Evolutionary conservation across 1,140 invertebrate genomes (phyloP).

Genomic region (Brachionus plicatilis): DNA sequence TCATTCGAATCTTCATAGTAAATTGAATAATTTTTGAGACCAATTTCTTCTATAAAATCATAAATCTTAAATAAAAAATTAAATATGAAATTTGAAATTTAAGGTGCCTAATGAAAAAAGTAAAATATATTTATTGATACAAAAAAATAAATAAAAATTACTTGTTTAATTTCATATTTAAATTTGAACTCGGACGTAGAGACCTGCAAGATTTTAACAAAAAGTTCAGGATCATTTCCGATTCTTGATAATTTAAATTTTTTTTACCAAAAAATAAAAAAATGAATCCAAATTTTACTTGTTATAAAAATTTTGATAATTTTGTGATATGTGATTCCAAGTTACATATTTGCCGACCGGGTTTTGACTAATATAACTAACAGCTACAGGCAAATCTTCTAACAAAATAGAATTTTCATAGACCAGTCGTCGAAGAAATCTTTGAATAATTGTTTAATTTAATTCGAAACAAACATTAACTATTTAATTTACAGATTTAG

Average conservation of each 20-base stretch:
- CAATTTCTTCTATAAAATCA: conserved; percentile 23
- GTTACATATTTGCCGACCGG: conserved; percentile 33
- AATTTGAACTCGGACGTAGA: conserved; percentile 14
- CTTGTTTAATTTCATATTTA: conserved; percentile 40
- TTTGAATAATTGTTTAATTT: background rate
- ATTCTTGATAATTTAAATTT: background rate
- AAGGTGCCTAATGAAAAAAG: too few species aligned
- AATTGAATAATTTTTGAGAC: background rate
- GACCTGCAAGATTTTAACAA: conserved; percentile 17
- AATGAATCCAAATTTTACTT: background rate
- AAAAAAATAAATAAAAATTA: background rate
- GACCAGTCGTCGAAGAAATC: conserved; percentile 5
- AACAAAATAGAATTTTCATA: conserved; percentile 13
- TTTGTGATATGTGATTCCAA: conserved; percentile 38
- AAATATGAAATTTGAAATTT: too few species aligned
- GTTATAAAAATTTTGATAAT: conserved; percentile 31
- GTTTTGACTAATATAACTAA: conserved; percentile 33
- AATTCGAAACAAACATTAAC: background rate
- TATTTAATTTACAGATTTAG: conserved; percentile 30
- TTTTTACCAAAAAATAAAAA: background rate
- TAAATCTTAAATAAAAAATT: background rate
- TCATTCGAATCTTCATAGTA: conserved; percentile 32
- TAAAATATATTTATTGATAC: too few species aligned
- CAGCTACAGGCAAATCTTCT: background rate
- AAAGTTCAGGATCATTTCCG: conserved; percentile 21